These are phyloP conservation scores for Hypolimnas misippus DNA, from an alignment of 2,888 invertebrate species.

Conservation along the genomic window DNA sequence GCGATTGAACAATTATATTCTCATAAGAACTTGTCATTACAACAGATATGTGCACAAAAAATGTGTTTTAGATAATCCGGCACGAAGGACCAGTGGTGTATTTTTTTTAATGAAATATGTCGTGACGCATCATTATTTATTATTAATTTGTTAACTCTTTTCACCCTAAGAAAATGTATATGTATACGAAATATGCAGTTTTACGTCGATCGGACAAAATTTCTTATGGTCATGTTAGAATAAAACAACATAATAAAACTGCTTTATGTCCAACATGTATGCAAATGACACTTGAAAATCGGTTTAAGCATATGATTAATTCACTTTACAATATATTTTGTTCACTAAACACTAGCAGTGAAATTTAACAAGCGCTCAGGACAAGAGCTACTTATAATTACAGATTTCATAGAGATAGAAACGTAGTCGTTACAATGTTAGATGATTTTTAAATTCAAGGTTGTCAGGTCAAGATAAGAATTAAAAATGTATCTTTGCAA, in stretches of 20 bases:
- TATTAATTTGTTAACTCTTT: too few species aligned
- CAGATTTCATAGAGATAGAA: conserved; percentile 5
- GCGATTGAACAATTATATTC: conserved; percentile 51
- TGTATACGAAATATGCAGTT: too few species aligned
- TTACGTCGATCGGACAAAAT: too few species aligned
- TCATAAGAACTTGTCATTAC: conserved; percentile 21
- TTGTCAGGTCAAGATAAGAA: conserved; percentile 7
- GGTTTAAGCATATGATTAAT: background rate
- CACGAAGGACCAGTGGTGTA: conserved; percentile 14
- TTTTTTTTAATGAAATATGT: background rate
- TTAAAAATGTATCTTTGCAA: background rate
- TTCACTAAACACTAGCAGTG: background rate
- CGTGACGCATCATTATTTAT: too few species aligned
- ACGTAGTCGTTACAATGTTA: background rate
- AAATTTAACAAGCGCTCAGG: background rate
- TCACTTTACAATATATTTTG: background rate
- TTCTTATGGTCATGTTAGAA: too few species aligned
- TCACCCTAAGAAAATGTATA: too few species aligned
- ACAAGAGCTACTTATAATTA: background rate
- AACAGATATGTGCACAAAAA: conserved; percentile 14
- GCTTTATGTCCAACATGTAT: too few species aligned
- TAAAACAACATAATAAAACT: too few species aligned
- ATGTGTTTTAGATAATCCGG: conserved; percentile 5
- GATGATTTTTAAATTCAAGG: conserved; percentile 5
- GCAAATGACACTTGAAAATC: background rate